Evolutionary conservation across 2,113 vertebrate genomes (phyloP), one percentile per base, ranked within the genome.

Genomic region (Clupea harengus): DNA sequence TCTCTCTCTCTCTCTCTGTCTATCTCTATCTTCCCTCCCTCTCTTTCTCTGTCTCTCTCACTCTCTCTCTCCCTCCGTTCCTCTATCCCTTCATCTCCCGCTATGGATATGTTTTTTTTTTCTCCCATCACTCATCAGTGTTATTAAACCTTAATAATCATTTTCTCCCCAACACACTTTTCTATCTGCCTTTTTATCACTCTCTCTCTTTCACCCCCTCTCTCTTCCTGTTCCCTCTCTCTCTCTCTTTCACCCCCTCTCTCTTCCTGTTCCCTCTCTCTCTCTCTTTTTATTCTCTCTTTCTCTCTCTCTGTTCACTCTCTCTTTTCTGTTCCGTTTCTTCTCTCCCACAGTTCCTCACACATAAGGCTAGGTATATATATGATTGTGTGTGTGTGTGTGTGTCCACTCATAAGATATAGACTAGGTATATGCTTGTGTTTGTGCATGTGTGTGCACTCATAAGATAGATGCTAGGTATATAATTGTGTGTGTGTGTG

Each of bases 11-110:
- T 25, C 83, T 67, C 82, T 1, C 17, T 67, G 44, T 13, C 64
- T 17, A 6, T 49, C n/a, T 54, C 11, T 32, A 1, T 39, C 39
- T 39, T 45, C 15, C 9, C 13, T 52, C 81, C 28, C 39, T 39
- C 83, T 85, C 87, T 91, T 92, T 92, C 91, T 89, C 90, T 90
- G 83, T 83, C 91, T 89, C 92, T 93, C 87, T 22, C 85, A 91
- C 92, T 83, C 85, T 84, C 84, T 88, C 85, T 85, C 25, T n/a
- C 81, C 82, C 80, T 72, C 47, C 85, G 72, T 67, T 17, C 13
- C 54, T 49, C 45, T 81, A 75, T 25, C 13, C 45, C 49, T 25
- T 45, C 81, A 22, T 80, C 45, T 17, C 39, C 1, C 78, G 78
- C 88, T 86, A 86, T 83, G 64, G 84, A 81, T 60, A 84, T 84